Base-by-base conservation (phyloP, 2,797 vertebrate genomes). In the Argyrosomus regius region DNA sequence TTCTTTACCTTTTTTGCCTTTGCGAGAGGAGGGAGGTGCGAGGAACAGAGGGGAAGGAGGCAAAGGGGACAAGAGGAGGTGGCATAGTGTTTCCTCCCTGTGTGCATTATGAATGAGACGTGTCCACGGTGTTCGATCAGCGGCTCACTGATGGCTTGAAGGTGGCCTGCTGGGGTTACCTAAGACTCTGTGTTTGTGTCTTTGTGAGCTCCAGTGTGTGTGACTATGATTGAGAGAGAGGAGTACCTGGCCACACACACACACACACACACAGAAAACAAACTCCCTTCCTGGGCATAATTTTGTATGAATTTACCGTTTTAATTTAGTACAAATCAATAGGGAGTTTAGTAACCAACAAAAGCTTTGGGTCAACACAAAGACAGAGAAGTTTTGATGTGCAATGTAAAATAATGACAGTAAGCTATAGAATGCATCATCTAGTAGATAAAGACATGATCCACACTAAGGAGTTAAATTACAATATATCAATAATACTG, bases 71-170 rank as follows among this genome's bases (percentile, higher is more conserved):
- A 18, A 58, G 80, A 78, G 60, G 69, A 75, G 84, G 62, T 67
- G 82, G 86, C 81, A 6, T 87, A 87, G 84, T 87, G 85, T 93
- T 93, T 91, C 88, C 84, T 86, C 74, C 41, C 49, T 1, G 31
- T 54, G 74, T 94, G 89, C 88, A 93, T 94, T 93, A 95, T 93
- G 84, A 83, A 95, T 94, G 91, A 92, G 78, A 61, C 5, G 65
- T 69, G 70, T 90, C 88, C 35, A 4, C 20, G 5, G 52, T 5
- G 65, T 89, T 89, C 76, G 43, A 88, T 89, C 75, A 72, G 75
- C 41, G 7, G 69, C 74, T 73, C 67, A 80, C 81, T 73, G 65
- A 65, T 79, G 80, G 81, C 43, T 49, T 20, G 28, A 75, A 70
- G 79, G 81, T 17, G 64, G 82, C 69, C 68, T 10, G 13, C 71